Percentiles rank a stretch among this genome's conserved stretches.
Evolutionary conservation across 2,113 vertebrate species (phyloP).

Genomic region (Ophthalmotilapia sp.): DNA sequence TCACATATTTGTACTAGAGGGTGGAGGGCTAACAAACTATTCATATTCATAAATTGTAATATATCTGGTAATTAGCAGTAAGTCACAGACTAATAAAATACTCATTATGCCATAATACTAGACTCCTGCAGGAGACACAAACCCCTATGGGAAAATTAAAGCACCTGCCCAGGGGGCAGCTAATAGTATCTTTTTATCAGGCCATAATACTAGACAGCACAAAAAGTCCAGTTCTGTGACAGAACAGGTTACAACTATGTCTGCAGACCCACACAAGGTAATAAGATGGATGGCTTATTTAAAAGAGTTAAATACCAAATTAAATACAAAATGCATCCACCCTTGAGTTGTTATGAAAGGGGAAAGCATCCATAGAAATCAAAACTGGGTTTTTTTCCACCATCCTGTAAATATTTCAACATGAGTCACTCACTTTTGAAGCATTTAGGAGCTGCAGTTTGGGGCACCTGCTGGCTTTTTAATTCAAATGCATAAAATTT

Average conservation of each 20-base stretch:
- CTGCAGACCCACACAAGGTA: background rate
- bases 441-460: background rate
- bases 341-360: background rate
- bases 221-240: background rate
- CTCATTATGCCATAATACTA: background rate
- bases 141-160: background rate
- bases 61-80: background rate
- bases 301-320: background rate
- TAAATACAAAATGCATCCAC: background rate
- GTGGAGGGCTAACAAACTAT: background rate
- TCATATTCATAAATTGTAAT: background rate
- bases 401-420: background rate
- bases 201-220: background rate
- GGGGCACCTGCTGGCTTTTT: background rate
- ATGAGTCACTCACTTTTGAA: background rate
- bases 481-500: background rate
- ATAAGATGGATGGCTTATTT: background rate
- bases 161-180: background rate
- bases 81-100: background rate
- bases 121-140: background rate
- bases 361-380: background rate
- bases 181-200: background rate
- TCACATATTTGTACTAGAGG: background rate
- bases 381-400: rapidly evolving
- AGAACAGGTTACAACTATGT: background rate